Conservation (phyloP, 2,113 vertebrate genomes). For the Suricata suricatta region DNA sequence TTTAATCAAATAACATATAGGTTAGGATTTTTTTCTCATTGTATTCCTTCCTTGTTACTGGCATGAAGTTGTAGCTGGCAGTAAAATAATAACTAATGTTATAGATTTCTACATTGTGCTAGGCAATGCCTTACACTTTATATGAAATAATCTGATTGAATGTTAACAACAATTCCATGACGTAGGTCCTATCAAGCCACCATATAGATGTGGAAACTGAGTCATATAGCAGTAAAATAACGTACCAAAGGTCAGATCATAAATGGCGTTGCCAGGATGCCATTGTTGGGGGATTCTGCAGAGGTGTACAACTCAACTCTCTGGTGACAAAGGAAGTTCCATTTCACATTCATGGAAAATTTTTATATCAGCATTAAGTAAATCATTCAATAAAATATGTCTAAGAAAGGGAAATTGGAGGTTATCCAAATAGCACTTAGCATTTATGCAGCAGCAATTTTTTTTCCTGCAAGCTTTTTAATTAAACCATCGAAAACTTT, state of each 20-base stretch:
- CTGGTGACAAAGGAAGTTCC: background rate
- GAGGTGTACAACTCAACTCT: background rate
- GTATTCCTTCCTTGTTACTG: background rate
- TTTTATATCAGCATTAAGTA: background rate
- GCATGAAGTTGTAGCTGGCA: background rate
- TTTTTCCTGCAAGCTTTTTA: background rate
- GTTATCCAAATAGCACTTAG: background rate
- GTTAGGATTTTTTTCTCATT: background rate
- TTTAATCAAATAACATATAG: background rate
- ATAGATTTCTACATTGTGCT: background rate
- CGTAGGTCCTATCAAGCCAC: background rate
- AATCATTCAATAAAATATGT: background rate
- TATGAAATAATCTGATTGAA: background rate
- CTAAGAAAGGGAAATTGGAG: background rate
- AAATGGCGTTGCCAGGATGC: background rate
- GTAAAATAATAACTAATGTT: background rate
- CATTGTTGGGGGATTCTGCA: background rate
- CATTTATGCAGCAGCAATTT: background rate
- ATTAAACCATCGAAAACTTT: slow-evolving; percentile 25
- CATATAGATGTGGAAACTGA: background rate
- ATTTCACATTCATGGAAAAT: background rate
- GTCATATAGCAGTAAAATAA: background rate
- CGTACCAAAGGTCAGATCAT: background rate
- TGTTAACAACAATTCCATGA: background rate
- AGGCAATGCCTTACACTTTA: background rate